Evolutionary conservation across 2,888 invertebrate species (phyloP).

Genomic region (Muscina levida): DNA sequence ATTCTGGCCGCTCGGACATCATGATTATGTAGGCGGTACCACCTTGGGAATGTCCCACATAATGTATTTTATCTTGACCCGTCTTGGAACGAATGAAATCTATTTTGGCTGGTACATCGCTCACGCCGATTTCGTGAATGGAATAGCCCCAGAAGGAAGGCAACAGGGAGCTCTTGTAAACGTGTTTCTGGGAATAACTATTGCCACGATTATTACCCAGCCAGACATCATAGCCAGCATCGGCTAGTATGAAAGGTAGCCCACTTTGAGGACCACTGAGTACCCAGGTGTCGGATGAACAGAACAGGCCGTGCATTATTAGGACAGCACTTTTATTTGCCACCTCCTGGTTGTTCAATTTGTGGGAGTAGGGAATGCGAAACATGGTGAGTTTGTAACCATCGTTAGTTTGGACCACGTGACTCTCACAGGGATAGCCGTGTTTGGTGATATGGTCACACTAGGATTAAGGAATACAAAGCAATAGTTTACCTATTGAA

Average conservation of each 20-base stretch:
- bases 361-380: conserved; percentile 75
- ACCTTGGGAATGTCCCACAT: conserved; percentile 70
- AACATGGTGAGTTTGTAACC: conserved; percentile 75
- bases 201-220: conserved; percentile 70
- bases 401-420: conserved; percentile 78
- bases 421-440: conserved; percentile 85
- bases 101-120: conserved; percentile 78
- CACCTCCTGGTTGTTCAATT: conserved; percentile 73
- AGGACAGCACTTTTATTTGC: too few species aligned
- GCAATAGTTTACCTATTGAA: too few species aligned
- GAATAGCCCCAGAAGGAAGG: conserved; percentile 79
- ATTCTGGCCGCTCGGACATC: conserved; percentile 66
- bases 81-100: conserved; percentile 66
- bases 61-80: conserved; percentile 64
- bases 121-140: conserved; percentile 92
- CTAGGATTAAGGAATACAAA: too few species aligned
- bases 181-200: conserved; percentile 67
- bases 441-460: too few species aligned
- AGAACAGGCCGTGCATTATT: conserved; percentile 80
- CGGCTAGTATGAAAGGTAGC: conserved; percentile 66
- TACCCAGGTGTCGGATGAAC: conserved; percentile 68
- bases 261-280: conserved; percentile 66
- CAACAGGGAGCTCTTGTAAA: conserved; percentile 70
- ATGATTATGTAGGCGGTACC: conserved; percentile 67
- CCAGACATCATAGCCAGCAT: conserved; percentile 71